phyloP scores from a whole-genome alignment of 2,113 vertebrate genomes.

The Heliornis fulica region DNA sequence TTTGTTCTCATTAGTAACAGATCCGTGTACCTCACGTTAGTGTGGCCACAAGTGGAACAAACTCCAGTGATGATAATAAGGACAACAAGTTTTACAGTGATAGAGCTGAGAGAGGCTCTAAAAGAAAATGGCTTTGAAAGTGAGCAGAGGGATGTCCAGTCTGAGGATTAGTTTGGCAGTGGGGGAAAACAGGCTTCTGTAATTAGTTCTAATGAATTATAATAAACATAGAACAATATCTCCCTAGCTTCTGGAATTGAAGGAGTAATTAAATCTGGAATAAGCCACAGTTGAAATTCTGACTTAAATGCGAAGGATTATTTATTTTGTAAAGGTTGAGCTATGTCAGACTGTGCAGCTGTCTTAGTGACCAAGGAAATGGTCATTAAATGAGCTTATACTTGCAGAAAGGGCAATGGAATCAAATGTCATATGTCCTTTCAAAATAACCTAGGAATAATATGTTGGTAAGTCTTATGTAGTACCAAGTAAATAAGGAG shows the following conservation, averaged over 20 bases:
- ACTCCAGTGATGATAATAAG: not conserved
- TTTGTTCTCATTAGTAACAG: not conserved
- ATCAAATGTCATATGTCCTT: not conserved
- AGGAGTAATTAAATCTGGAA: conserved; percentile 30
- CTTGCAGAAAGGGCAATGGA: not conserved
- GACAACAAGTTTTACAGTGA: not conserved
- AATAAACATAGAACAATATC: conserved; percentile 11
- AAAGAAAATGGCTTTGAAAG: not conserved
- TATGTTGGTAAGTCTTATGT: not conserved
- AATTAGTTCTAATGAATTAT: conserved; percentile 35
- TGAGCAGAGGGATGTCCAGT: not conserved
- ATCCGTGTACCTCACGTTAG: not conserved
- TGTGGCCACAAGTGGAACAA: not conserved
- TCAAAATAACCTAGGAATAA: not conserved
- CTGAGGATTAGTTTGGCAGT: not conserved
- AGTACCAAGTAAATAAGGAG: not conserved
- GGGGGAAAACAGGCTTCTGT: conserved; percentile 16
- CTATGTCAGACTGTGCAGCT: conserved; percentile 7
- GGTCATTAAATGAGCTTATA: conserved; percentile 42
- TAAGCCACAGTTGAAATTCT: not conserved
- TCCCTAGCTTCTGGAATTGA: not conserved
- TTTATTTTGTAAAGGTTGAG: conserved; percentile 21
- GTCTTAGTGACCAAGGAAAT: conserved; percentile 32
- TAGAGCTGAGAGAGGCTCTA: not conserved
- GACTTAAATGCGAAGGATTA: conserved; percentile 17